A percentile compares a stretch with the other conserved stretches of the same genome.
These are phyloP conservation scores for Lochmaea capreae DNA, from an alignment of 2,888 invertebrate genomes.

Conservation along the genomic window DNA sequence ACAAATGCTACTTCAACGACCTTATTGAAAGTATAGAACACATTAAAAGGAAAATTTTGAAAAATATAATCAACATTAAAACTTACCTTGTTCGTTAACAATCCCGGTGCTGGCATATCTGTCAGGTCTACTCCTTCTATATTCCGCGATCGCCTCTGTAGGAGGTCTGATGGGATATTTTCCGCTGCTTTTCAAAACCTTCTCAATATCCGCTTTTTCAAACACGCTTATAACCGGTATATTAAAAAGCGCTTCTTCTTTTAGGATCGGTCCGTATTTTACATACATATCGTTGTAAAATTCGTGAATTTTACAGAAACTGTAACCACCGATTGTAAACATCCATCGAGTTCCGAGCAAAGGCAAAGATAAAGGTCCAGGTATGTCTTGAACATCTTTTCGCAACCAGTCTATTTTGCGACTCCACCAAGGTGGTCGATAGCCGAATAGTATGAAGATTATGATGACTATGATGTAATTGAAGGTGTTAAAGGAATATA, in stretches of 20 bases:
- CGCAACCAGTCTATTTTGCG: constrained; percentile 40
- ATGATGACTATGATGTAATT: constrained; percentile 50
- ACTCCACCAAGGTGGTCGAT: constrained; percentile 59
- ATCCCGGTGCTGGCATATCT: constrained; percentile 85
- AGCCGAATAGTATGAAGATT: constrained; percentile 56
- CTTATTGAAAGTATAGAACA: too few species aligned
- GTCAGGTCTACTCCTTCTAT: constrained; percentile 79
- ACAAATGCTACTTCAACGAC: too few species aligned
- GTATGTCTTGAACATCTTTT: constrained; percentile 65
- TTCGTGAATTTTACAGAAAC: constrained; percentile 80
- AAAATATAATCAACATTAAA: constrained; percentile 21
- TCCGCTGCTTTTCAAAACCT: constrained; percentile 78
- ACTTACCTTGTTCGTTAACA: constrained; percentile 81
- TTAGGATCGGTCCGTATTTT: constrained; percentile 81
- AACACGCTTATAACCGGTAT: constrained; percentile 80
- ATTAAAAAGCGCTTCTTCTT: constrained; percentile 82
- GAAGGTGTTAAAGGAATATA: constrained; percentile 48
- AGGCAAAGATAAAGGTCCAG: constrained; percentile 80
- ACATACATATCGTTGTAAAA: constrained; percentile 81
- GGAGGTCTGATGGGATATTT: constrained; percentile 85
- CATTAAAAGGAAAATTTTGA: too few species aligned
- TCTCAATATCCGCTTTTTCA: constrained; percentile 78
- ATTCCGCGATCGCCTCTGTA: constrained; percentile 82
- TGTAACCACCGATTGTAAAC: constrained; percentile 71
- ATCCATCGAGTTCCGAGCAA: constrained; percentile 85